Evolutionary conservation across 2,888 invertebrate species (phyloP).

Genomic region (Cancer borealis): DNA sequence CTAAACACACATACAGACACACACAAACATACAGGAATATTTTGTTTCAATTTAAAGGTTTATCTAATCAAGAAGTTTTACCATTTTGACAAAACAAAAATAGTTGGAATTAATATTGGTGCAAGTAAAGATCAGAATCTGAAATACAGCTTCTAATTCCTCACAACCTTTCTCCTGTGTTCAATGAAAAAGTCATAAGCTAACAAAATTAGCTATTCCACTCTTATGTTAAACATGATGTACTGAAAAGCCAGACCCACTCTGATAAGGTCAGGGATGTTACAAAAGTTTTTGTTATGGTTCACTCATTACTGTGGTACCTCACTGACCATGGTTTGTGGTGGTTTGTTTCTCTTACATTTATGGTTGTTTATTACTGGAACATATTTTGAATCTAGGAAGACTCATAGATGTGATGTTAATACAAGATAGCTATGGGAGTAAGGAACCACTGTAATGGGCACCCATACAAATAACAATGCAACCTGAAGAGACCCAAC

Average conservation of each 20-base stretch:
- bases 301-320: constrained; percentile 67
- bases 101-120: background rate
- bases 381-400: background rate
- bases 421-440: background rate
- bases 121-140: constrained; percentile 21
- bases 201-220: constrained; percentile 53
- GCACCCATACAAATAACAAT: constrained; percentile 66
- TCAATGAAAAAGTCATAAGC: constrained; percentile 34
- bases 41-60: background rate
- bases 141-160: constrained; percentile 21
- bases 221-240: constrained; percentile 55
- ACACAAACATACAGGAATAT: background rate
- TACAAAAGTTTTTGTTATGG: constrained; percentile 57
- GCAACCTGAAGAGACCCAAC: constrained; percentile 71
- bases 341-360: background rate
- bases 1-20: background rate
- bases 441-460: constrained; percentile 62
- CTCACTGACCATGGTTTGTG: constrained; percentile 30
- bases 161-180: constrained; percentile 17
- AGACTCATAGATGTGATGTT: constrained; percentile 2
- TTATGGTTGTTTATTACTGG: background rate
- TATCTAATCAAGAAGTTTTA: constrained; percentile 11
- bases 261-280: constrained; percentile 67
- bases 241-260: constrained; percentile 61
- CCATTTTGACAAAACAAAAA: background rate